phyloP scores from a whole-genome alignment of 2,113 vertebrate genomes.

The Rhinogobius similis region DNA sequence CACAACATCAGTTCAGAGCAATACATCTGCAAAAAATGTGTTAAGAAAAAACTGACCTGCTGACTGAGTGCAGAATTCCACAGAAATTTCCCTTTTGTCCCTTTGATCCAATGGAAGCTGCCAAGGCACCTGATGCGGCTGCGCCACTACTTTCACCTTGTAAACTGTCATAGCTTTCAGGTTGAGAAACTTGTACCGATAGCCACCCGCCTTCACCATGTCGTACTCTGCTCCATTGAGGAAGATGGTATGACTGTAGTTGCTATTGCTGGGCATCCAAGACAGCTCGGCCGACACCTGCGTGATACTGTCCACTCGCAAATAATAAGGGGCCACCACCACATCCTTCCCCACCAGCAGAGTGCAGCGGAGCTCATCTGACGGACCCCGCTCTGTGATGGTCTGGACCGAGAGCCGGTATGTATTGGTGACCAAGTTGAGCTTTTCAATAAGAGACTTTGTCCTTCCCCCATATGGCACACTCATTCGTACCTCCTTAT shows the following conservation, averaged over 20 bases:
- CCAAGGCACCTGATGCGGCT: constrained; percentile 98
- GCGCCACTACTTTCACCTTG: constrained; percentile 89
- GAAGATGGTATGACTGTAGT: constrained; percentile 95
- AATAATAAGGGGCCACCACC: constrained; percentile 90
- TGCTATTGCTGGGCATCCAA: constrained; percentile 96
- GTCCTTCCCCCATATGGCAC: constrained; percentile 87
- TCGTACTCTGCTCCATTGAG: constrained; percentile 92
- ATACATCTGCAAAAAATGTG: background rate
- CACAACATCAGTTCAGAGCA: background rate
- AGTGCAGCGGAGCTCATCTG: constrained; percentile 91
- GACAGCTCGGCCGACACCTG: constrained; percentile 90
- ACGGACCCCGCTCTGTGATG: constrained; percentile 86
- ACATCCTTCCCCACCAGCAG: constrained; percentile 94
- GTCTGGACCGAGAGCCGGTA: constrained; percentile 93
- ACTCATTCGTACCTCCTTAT: constrained; percentile 88
- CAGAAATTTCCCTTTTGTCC: constrained; percentile 89
- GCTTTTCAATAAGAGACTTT: constrained; percentile 94
- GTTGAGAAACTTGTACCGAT: constrained; percentile 92
- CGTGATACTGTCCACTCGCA: constrained; percentile 88
- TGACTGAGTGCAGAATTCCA: constrained; percentile 94
- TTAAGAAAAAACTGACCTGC: constrained; percentile 81
- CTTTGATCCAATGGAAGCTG: constrained; percentile 93
- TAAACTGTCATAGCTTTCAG: constrained; percentile 90
- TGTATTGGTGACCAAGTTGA: constrained; percentile 84
- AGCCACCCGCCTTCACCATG: constrained; percentile 87